Percentiles rank a stretch among this genome's conserved stretches.
Evolutionary conservation across 2,888 invertebrate genomes (phyloP).

Genomic region (Drosophila atripex): DNA sequence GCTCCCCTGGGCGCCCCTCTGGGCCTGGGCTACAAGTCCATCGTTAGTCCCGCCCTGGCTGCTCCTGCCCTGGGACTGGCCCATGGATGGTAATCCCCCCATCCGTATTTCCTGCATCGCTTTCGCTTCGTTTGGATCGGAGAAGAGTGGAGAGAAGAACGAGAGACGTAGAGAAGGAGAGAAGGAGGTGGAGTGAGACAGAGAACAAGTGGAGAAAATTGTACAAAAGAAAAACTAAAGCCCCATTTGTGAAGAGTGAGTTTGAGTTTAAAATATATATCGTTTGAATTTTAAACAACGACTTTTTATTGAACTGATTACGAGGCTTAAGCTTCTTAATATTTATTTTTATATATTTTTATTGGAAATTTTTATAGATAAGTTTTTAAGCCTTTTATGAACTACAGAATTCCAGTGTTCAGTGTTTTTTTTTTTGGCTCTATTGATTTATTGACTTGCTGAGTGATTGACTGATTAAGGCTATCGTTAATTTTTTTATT

Average conservation of each 20-base stretch:
- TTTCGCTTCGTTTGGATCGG: conserved; percentile 42
- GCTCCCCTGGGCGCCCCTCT: conserved; percentile 31
- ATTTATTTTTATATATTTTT: too few relatives aligned
- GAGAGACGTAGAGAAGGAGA: conserved; percentile 10
- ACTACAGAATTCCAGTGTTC: background rate
- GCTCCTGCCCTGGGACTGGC: conserved; percentile 82
- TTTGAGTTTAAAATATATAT: conserved; percentile 39
- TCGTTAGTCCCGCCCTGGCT: conserved; percentile 27
- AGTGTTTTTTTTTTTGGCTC: conserved; percentile 4
- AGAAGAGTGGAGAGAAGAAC: conserved; percentile 1
- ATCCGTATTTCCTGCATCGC: conserved; percentile 33
- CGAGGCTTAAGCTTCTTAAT: background rate
- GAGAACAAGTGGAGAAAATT: background rate
- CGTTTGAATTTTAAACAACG: conserved; percentile 20
- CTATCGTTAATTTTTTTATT: conserved; percentile 28
- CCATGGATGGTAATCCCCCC: conserved; percentile 76
- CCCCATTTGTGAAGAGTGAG: conserved; percentile 2
- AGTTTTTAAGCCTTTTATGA: background rate
- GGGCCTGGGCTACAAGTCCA: conserved; percentile 47
- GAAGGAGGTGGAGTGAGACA: background rate
- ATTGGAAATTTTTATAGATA: too few relatives aligned
- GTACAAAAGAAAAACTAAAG: conserved; percentile 4
- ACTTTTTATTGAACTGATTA: background rate
- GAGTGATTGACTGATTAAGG: conserved; percentile 38
- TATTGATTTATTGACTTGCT: conserved; percentile 34